A percentile compares a stretch with the other conserved stretches of the same genome.
phyloP scores from a whole-genome alignment of 2,797 vertebrate species.

The Rhynchonycteris naso region DNA sequence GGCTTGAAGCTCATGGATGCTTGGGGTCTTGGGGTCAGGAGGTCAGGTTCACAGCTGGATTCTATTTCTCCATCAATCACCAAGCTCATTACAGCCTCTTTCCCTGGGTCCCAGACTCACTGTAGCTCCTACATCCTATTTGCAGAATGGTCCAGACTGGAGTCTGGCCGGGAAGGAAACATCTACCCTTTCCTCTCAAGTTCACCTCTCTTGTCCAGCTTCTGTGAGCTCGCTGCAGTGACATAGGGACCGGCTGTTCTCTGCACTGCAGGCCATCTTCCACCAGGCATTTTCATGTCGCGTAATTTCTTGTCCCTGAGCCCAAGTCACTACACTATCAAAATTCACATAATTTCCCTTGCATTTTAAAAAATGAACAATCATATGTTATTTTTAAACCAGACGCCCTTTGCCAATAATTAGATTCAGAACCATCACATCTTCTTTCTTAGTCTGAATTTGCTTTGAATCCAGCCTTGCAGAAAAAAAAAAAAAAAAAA shows the following conservation, averaged over 20 bases:
- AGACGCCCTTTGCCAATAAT: not conserved
- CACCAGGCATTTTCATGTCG: not conserved
- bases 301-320: not conserved
- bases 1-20: not conserved
- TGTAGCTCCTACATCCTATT: not conserved
- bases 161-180: not conserved
- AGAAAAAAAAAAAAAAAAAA: conserved; percentile 49
- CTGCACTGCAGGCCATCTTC: not conserved
- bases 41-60: not conserved
- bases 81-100: not conserved
- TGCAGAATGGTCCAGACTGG: not conserved
- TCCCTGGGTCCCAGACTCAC: not conserved
- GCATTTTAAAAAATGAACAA: not conserved
- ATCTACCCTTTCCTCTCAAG: not conserved
- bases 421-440: not conserved
- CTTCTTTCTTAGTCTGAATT: conserved; percentile 2
- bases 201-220: not conserved
- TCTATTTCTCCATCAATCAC: not conserved
- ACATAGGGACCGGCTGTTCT: not conserved
- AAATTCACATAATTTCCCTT: not conserved
- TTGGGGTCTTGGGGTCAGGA: not conserved
- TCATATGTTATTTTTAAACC: not conserved
- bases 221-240: not conserved
- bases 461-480: conserved; percentile 37
- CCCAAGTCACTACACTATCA: not conserved